These are phyloP conservation scores for Vanessa tameamea DNA, from an alignment of 1,140 invertebrate genomes.

Conservation along the genomic window DNA sequence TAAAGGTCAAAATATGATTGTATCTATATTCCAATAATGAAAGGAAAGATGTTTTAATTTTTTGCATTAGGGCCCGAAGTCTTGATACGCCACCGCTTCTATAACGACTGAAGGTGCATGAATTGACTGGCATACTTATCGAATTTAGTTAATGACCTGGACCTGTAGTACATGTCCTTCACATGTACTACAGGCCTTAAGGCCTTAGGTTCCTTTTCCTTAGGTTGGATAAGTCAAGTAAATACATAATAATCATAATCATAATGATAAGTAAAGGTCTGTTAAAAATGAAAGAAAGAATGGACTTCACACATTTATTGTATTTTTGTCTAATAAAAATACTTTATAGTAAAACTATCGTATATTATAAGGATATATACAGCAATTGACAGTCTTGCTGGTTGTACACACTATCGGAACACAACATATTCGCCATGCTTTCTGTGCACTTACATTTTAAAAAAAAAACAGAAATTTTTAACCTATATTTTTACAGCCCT, in stretches of 20 bases:
- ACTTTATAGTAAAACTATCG: slow-evolving; percentile 77
- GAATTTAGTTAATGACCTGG: too few relatives aligned
- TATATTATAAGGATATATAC: slow-evolving; percentile 73
- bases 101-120: too few relatives aligned
- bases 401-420: slow-evolving; percentile 68
- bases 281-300: slow-evolving; percentile 44
- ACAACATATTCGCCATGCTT: slow-evolving; percentile 60
- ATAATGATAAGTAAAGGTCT: neutral
- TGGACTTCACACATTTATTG: slow-evolving; percentile 81
- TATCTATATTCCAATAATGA: too few relatives aligned
- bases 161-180: too few relatives aligned
- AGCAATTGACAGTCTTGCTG: slow-evolving; percentile 79
- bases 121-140: too few relatives aligned
- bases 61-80: too few relatives aligned
- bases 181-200: too few relatives aligned
- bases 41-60: too few relatives aligned
- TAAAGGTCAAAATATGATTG: too few relatives aligned
- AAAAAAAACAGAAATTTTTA: slow-evolving; percentile 51
- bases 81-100: too few relatives aligned
- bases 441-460: slow-evolving; percentile 55
- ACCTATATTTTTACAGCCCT: slow-evolving; percentile 76
- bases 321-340: slow-evolving; percentile 81
- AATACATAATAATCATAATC: neutral
- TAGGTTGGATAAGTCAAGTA: too few relatives aligned
- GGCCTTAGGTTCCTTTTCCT: too few relatives aligned